These are phyloP conservation scores for Elaphurus davidianus DNA, from an alignment of 2,113 vertebrate genomes.

Conservation along the genomic window DNA sequence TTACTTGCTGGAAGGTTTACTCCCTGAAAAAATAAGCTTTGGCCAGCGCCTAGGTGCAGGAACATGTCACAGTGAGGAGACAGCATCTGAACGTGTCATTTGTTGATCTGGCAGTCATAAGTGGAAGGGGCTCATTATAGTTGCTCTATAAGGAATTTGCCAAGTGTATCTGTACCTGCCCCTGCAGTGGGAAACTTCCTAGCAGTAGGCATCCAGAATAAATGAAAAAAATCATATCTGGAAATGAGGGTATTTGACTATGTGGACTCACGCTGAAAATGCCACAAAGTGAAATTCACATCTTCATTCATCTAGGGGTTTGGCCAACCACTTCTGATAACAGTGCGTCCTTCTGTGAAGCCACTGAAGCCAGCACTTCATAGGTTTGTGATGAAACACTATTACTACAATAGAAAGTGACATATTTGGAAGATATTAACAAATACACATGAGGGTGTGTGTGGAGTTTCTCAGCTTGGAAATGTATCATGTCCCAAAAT, in stretches of 20 bases:
- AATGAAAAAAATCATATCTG: not conserved
- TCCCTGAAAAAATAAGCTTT: not conserved
- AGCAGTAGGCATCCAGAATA: not conserved
- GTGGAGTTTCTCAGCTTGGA: not conserved
- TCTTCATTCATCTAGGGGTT: not conserved
- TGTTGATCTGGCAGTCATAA: not conserved
- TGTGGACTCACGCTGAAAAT: not conserved
- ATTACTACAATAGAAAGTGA: not conserved
- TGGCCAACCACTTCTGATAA: slow-evolving; percentile 3
- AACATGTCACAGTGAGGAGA: slow-evolving; percentile 48
- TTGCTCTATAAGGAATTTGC: not conserved
- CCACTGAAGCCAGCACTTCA: not conserved
- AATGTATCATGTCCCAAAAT: not conserved
- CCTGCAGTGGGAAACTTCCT: not conserved
- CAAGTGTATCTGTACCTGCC: not conserved
- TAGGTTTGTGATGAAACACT: not conserved
- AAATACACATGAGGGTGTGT: not conserved
- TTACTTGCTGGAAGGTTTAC: slow-evolving; percentile 50
- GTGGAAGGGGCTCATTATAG: not conserved
- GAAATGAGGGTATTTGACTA: not conserved
- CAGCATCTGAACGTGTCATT: not conserved
- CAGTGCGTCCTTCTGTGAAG: not conserved
- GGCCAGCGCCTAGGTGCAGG: slow-evolving; percentile 42
- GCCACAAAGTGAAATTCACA: not conserved
- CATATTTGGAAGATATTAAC: not conserved